Evolutionary conservation across 2,888 invertebrate species (phyloP).

Genomic region (Arenicola marina): DNA sequence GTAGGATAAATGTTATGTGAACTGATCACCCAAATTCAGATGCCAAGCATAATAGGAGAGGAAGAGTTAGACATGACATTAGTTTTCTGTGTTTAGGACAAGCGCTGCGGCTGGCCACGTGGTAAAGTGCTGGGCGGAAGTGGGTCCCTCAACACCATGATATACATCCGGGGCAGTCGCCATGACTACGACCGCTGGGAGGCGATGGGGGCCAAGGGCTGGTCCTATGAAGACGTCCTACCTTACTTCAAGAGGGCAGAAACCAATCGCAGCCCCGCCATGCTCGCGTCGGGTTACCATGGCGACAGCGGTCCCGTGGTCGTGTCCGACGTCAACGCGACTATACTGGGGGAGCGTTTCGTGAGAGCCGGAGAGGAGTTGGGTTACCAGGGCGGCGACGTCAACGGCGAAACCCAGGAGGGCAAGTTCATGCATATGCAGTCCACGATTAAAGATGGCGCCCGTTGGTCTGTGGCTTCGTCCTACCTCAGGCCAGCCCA

Average conservation of each 20-base stretch:
- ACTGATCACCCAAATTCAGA: too few species aligned
- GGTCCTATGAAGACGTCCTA: conserved; percentile 82
- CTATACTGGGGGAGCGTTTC: conserved; percentile 44
- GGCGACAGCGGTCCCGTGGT: conserved; percentile 44
- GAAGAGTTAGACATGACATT: too few species aligned
- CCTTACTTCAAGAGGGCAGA: conserved; percentile 65
- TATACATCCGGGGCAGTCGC: conserved; percentile 35
- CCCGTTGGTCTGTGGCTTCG: neutral
- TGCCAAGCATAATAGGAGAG: too few species aligned
- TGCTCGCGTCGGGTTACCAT: conserved; percentile 37
- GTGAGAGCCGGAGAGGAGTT: conserved; percentile 68
- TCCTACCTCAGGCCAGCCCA: neutral
- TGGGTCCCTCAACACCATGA: conserved; percentile 37
- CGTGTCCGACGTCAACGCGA: conserved; percentile 36
- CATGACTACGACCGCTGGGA: conserved; percentile 86
- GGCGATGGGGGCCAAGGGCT: conserved; percentile 81
- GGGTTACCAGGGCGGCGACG: conserved; percentile 64
- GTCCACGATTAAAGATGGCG: neutral
- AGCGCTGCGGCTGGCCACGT: neutral
- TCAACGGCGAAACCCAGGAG: conserved; percentile 60
- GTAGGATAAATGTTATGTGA: too few species aligned
- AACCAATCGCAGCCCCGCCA: conserved; percentile 44
- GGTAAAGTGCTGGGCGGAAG: conserved; percentile 37
- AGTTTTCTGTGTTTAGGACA: too few species aligned
- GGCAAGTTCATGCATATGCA: conserved; percentile 43